Percentiles rank a stretch among this genome's conserved stretches.
These are phyloP conservation scores for Magallana nippona DNA, from an alignment of 2,888 invertebrate species.

Conservation along the genomic window DNA sequence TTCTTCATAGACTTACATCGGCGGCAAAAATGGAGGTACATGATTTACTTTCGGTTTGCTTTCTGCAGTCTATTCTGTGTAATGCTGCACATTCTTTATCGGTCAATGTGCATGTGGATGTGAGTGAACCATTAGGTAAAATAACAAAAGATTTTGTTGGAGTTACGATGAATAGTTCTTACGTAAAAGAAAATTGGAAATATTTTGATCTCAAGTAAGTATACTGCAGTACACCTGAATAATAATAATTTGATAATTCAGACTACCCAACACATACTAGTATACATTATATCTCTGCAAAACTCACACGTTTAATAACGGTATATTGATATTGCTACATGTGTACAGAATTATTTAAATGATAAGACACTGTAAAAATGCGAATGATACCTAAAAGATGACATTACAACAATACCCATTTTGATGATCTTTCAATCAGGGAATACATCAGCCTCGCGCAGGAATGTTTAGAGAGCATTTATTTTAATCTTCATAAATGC, in stretches of 20 bases:
- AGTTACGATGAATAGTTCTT: constrained; percentile 35
- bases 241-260: too few species aligned
- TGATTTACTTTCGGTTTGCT: neutral
- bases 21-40: neutral
- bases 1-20: neutral
- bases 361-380: neutral
- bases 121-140: constrained; percentile 11
- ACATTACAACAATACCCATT: too few species aligned
- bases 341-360: too few species aligned
- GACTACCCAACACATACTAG: too few species aligned
- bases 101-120: neutral
- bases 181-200: constrained; percentile 34
- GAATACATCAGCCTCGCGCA: too few species aligned
- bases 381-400: neutral
- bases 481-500: too few species aligned
- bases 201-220: constrained; percentile 39
- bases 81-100: neutral
- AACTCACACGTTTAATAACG: too few species aligned
- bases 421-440: too few species aligned
- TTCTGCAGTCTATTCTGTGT: neutral
- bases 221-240: too few species aligned
- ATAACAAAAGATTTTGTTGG: constrained; percentile 33
- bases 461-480: too few species aligned
- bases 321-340: too few species aligned
- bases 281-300: too few species aligned